phyloP scores from a whole-genome alignment of 1,140 invertebrate species.

The Drosophila saltans region DNA sequence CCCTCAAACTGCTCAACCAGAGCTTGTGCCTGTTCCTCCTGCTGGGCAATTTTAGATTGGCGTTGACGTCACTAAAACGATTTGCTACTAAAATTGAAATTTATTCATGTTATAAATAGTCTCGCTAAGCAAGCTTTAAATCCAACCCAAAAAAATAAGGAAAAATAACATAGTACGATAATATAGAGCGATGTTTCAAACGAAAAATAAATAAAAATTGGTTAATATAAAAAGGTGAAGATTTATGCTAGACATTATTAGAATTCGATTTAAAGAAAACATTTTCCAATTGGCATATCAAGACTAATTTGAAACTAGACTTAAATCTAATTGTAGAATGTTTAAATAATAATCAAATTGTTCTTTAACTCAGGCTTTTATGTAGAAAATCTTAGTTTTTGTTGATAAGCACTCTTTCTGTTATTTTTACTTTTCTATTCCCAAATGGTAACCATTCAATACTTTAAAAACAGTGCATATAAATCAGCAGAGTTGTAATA shows the following conservation, averaged over 20 bases:
- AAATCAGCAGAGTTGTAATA: neutral
- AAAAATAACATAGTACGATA: neutral
- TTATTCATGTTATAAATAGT: slow-evolving; percentile 45
- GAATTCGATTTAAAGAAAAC: too few relatives aligned
- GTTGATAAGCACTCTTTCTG: too few relatives aligned
- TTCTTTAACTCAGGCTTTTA: too few relatives aligned
- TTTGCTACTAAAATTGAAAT: slow-evolving; percentile 63
- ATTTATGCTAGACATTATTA: neutral
- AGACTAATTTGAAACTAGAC: too few relatives aligned
- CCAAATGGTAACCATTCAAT: neutral
- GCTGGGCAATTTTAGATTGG: slow-evolving; percentile 37
- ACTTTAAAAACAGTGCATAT: neutral
- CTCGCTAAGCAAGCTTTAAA: neutral
- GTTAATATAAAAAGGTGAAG: neutral
- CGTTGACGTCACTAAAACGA: slow-evolving; percentile 52
- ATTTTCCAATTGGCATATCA: too few relatives aligned
- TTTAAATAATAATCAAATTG: too few relatives aligned
- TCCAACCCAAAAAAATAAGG: neutral
- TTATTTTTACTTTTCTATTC: too few relatives aligned
- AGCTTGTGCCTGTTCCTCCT: neutral
- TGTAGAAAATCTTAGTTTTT: too few relatives aligned
- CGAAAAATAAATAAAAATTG: neutral
- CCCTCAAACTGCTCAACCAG: slow-evolving; percentile 31
- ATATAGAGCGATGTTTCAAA: too few relatives aligned
- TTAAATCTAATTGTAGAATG: too few relatives aligned